These are phyloP conservation scores for Streptopelia turtur DNA, from an alignment of 2,797 vertebrate species.

Conservation along the genomic window DNA sequence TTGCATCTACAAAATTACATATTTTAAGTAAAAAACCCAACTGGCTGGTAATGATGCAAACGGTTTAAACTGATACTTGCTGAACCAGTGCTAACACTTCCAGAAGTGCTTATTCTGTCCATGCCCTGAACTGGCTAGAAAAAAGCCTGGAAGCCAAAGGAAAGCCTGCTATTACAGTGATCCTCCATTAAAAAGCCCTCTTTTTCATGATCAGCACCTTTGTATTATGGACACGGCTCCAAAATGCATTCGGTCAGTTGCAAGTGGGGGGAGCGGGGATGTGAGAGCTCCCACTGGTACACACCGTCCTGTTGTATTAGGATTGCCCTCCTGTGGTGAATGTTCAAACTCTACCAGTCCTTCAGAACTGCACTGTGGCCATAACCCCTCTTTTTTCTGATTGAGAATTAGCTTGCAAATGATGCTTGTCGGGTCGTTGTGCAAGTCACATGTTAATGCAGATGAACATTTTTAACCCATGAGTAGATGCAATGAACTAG, in stretches of 20 bases:
- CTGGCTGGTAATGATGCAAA: neutral
- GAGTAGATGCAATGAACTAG: neutral
- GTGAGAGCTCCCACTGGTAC: neutral
- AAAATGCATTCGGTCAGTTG: neutral
- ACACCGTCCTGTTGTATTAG: neutral
- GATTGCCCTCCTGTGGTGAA: slow-evolving; percentile 2
- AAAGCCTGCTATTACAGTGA: neutral
- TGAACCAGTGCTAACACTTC: neutral
- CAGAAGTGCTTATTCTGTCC: neutral
- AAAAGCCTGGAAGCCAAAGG: neutral
- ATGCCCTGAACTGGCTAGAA: neutral
- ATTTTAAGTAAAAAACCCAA: neutral
- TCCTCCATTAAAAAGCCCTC: neutral
- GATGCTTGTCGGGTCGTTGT: neutral
- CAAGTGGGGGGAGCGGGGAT: neutral
- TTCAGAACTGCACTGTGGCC: neutral
- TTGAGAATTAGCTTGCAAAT: neutral
- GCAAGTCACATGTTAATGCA: neutral
- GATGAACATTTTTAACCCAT: neutral
- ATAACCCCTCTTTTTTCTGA: neutral
- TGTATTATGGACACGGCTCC: too few species aligned
- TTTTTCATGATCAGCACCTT: neutral
- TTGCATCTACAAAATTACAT: neutral
- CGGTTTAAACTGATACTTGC: neutral
- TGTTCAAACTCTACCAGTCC: neutral